Percentiles rank a stretch among this genome's conserved stretches.
Conservation (phyloP, 2,113 vertebrate genomes). For the Willisornis vidua region DNA sequence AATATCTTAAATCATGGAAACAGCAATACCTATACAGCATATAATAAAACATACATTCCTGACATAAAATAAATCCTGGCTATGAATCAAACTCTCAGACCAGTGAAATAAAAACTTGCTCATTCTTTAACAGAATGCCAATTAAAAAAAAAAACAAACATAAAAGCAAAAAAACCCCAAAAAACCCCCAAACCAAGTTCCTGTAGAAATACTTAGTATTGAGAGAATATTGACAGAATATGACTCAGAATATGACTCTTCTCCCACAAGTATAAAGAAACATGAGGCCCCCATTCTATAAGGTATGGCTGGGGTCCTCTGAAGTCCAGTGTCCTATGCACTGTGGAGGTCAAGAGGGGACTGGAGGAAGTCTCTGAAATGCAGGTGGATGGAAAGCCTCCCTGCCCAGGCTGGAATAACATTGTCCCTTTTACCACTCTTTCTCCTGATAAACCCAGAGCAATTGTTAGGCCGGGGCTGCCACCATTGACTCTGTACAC, state of each 20-base stretch:
- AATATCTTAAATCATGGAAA: not conserved
- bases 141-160: not conserved
- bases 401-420: not conserved
- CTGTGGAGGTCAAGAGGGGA: not conserved
- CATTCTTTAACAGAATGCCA: not conserved
- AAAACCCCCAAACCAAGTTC: not conserved
- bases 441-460: not conserved
- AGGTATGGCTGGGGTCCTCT: not conserved
- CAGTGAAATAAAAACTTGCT: not conserved
- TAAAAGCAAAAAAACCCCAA: not conserved
- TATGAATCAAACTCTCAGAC: slow-evolving; percentile 45
- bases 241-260: slow-evolving; percentile 5
- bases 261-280: slow-evolving; percentile 18
- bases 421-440: not conserved
- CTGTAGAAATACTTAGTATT: slow-evolving; percentile 46
- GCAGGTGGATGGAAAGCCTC: not conserved
- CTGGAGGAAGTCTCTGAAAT: not conserved
- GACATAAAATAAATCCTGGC: slow-evolving; percentile 21
- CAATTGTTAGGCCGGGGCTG: not conserved
- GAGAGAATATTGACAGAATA: slow-evolving; percentile 31
- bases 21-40: not conserved
- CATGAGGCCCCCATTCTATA: not conserved
- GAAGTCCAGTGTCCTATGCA: not conserved
- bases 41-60: not conserved
- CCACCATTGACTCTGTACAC: not conserved